These are phyloP conservation scores for Eristalis tenax DNA, from an alignment of 2,888 invertebrate genomes.

Conservation along the genomic window DNA sequence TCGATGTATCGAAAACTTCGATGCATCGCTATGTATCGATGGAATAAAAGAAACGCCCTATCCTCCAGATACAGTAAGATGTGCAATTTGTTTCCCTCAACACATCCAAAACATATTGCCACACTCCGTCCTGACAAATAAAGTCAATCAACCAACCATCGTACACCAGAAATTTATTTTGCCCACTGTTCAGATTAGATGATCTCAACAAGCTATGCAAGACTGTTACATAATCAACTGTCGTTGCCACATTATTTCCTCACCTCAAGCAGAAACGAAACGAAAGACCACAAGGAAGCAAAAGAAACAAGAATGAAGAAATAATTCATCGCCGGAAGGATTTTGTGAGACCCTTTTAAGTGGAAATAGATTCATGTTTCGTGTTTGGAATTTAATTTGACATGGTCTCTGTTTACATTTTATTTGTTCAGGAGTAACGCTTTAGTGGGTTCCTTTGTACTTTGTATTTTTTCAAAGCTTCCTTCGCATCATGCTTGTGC, in stretches of 20 bases:
- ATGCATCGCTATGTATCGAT: no score
- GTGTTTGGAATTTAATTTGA: constrained; percentile 51
- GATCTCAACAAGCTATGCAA: not conserved
- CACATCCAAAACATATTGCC: no score
- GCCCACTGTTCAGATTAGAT: not conserved
- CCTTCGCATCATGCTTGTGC: constrained; percentile 18
- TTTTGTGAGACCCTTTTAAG: constrained; percentile 49
- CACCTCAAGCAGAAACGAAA: not conserved
- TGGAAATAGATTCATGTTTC: constrained; percentile 43
- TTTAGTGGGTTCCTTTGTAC: constrained; percentile 27
- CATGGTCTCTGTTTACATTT: constrained; percentile 48
- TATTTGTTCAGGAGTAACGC: constrained; percentile 31
- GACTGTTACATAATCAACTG: not conserved
- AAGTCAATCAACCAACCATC: no score
- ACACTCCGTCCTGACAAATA: no score
- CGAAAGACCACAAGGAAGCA: not conserved
- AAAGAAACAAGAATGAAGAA: not conserved
- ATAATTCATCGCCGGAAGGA: constrained; percentile 38
- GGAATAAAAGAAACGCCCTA: no score
- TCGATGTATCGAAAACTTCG: no score
- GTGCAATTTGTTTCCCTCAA: no score
- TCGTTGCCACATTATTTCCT: not conserved
- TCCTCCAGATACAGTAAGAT: no score
- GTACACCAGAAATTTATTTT: not conserved
- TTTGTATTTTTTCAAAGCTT: constrained; percentile 11